A percentile compares a stretch with the other conserved stretches of the same genome.
Evolutionary conservation across 2,888 invertebrate genomes (phyloP).

Genomic region (Helicoverpa assulta): DNA sequence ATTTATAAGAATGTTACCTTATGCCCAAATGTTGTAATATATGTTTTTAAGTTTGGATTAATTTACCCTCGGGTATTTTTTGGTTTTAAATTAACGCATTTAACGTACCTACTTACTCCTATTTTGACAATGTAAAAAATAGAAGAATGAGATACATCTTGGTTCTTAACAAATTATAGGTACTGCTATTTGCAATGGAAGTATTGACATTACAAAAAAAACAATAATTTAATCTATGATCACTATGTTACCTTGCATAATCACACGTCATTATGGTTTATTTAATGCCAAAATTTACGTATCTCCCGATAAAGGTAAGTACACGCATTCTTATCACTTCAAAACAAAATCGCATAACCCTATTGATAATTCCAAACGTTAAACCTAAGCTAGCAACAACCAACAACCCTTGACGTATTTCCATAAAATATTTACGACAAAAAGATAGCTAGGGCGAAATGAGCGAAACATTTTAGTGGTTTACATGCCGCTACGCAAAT

Average conservation of each 20-base stretch:
- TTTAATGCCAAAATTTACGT: too few species aligned
- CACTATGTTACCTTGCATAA: too few species aligned
- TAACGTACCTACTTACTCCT: too few species aligned
- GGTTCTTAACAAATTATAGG: too few species aligned
- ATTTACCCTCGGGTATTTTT: neutral
- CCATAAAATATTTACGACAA: slow-evolving; percentile 64
- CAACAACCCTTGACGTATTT: slow-evolving; percentile 30
- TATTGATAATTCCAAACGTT: slow-evolving; percentile 40
- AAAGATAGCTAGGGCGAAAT: slow-evolving; percentile 61
- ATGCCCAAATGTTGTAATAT: slow-evolving; percentile 1
- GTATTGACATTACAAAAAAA: too few species aligned
- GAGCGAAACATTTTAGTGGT: slow-evolving; percentile 59
- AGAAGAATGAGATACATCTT: too few species aligned
- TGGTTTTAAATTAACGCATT: too few species aligned
- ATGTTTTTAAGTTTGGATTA: neutral
- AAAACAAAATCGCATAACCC: slow-evolving; percentile 3
- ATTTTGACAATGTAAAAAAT: too few species aligned
- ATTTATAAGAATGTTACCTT: slow-evolving; percentile 11
- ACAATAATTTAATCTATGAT: too few species aligned
- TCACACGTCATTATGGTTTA: too few species aligned
- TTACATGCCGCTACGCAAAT: slow-evolving; percentile 63
- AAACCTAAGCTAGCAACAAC: slow-evolving; percentile 37
- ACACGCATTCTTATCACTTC: neutral
- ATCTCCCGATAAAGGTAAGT: too few species aligned
- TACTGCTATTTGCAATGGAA: too few species aligned